phyloP scores from a whole-genome alignment of 2,888 invertebrate genomes.

The Craniophora ligustri region DNA sequence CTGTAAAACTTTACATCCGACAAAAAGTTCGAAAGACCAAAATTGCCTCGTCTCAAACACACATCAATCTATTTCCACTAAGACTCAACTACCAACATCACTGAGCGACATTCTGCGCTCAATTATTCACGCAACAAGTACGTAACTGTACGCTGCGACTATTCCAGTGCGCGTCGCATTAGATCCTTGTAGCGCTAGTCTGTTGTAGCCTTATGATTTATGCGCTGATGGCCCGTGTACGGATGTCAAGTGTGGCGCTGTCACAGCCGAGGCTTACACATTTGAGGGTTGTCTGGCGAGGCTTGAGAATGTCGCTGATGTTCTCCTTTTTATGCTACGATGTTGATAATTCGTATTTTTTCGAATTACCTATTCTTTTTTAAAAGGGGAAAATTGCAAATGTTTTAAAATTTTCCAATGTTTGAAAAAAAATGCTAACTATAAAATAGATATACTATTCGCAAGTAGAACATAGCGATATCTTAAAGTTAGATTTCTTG shows the following conservation, averaged over 20 bases:
- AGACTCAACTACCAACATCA: constrained; percentile 22
- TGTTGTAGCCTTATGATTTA: constrained; percentile 50
- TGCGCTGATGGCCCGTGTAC: constrained; percentile 47
- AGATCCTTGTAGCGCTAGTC: constrained; percentile 43
- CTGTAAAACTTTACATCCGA: no score
- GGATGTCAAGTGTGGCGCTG: constrained; percentile 38
- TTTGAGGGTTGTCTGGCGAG: constrained; percentile 27
- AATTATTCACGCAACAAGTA: constrained; percentile 51
- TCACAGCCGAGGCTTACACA: constrained; percentile 48
- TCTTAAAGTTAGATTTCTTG: no score
- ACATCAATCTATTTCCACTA: constrained; percentile 29
- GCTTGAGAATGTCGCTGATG: constrained; percentile 34
- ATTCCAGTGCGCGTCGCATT: constrained; percentile 47
- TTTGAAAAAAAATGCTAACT: no score
- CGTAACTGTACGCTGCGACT: constrained; percentile 15
- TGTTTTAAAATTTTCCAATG: no score
- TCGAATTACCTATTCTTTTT: background rate
- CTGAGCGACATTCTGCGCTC: constrained; percentile 33
- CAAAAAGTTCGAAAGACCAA: background rate
- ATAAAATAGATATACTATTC: no score
- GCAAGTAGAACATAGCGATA: no score
- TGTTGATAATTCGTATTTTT: constrained; percentile 8
- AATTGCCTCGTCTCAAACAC: background rate
- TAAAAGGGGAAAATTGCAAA: no score
- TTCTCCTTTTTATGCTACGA: constrained; percentile 15